Evolutionary conservation across 2,797 vertebrate species (phyloP), one percentile per base, ranked within the genome.

Genomic region (Schizothorax lantsangensis): DNA sequence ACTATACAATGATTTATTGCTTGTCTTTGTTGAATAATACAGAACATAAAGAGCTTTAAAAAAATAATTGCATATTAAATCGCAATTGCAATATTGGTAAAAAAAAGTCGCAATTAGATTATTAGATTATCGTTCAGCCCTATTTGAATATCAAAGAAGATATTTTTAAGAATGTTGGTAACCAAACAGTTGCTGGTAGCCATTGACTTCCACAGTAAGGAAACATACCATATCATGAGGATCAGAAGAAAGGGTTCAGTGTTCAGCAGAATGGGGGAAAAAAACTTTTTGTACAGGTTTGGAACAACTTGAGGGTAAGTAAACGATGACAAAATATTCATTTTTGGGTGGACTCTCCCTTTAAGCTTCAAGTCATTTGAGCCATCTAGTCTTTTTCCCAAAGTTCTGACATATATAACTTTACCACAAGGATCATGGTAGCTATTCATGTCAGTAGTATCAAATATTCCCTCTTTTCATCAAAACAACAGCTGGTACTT

Each of bases 381-480:
- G 30, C 9, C 33, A 3, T 64, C 11, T 30, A 36, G 30, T 36
- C 64, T 68, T 36, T 66, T 68, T 68, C 15, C 64, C 6, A 17
- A 66, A 74, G 7, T 71, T 71, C 9, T 71, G 21, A 47, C 72
- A 30, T 74, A 49, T 19, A 26, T 8, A 74, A 49, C 45, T 78
- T 38, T n/a, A 79, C 2, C 21, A 23, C 52, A 36, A 57, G 21
- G 21, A 21, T 49, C 62, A 81, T 10, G 17, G 26, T 33, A 62
- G 26, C 26, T 52, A 57, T 69, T 81, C 36, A 15, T 49, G 43
- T 68, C 79, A 68, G 45, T 8, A 23, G 64, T 81, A 81, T 81
- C 45, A 69, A 69, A 81, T 69, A 23, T 49, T 52, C n/a, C 19
- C 64, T 11, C n/a, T 30, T 26, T 36, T 68, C 68, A 62, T 75